Base-by-base conservation (phyloP, 1,140 invertebrate genomes). In the Brachionus koreanus region DNA sequence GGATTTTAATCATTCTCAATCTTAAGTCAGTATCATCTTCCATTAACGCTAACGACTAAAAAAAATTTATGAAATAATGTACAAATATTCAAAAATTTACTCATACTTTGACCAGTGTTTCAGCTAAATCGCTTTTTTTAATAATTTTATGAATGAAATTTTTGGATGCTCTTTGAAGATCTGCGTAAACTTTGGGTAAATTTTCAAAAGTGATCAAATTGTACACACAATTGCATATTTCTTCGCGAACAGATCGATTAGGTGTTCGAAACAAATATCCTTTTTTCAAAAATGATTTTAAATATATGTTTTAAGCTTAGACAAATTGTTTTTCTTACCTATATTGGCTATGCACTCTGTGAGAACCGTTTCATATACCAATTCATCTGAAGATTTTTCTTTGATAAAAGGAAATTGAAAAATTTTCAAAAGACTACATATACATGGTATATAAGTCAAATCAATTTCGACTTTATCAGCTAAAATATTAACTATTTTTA, bases 331-430 rank as follows among this genome's bases (percentile, higher is more conserved):
- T 16, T 23, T 13, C 6, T 49, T 83, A 88, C 88, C 88, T 37
- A 89, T 84, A 79, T 89, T 87, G 52, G 87, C 87, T 16, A 88
- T 84, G 37, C 86, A 87, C 83, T 88, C 87, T 13, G 86, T 84
- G 13, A 87, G 86, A 83, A 88, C 87, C 77, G 87, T 86, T 84
- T 88, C 85, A 83, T 86, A 88, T 2, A 86, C 84, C 10, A 87
- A 82, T 83, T 88, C 87, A 86, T 89, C 88, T 13, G 88, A 89
- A 19, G 87, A 83, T 83, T 88, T 89, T 83, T 89, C 87, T 83
- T 88, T 88, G 9, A 89, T 83, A 84, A 87, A 88, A 33, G 88
- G 87, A 19, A 86, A 82, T 29, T 85, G 84, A 74, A 86, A 87
- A 5, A 88, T 85, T 57, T 85, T 85, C 19, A 89, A 83, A 5